Base-by-base conservation (phyloP, 2,797 vertebrate species). In the Buphagus erythrorhynchus region DNA sequence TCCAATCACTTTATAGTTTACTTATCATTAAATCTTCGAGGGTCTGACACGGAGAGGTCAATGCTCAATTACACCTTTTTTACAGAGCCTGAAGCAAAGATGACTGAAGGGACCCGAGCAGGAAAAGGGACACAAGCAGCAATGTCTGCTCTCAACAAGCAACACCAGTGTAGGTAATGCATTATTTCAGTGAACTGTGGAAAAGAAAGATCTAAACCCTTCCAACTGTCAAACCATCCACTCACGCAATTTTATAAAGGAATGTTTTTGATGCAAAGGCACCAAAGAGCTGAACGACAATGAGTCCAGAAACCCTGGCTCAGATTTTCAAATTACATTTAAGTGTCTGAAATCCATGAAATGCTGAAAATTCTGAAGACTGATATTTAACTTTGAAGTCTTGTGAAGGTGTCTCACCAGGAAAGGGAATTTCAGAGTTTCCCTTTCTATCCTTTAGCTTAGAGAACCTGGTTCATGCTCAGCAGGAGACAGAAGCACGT, bases 21-120 rank as follows among this genome's bases (percentile, higher is more conserved):
- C 58, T 90, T 92, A 81, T 91, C 68, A 33, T 65, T 83, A 68
- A 84, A 93, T 92, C 95, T 75, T 25, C 25, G n/a, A 69, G 85
- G 63, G 66, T 89, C 94, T 66, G 55, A 73, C 75, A 90, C 42
- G 8, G 65, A 78, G 91, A 94, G 46, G 48, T 66, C 89, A 86
- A 15, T 59, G 83, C 58, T 81, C 88, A 91, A 84, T 94, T 95
- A 96, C 85, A 91, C 31, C 29, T 42, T 1, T 80, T 95, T 72
- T 45, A 95, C 74, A 85, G 80, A 35, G 29, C 35, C 54, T 45
- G 71, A 85, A 77, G 92, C 58, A 66, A 71, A 75, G 78, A 67
- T 1, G 25, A 35, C 52, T 31, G 84, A 74, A 55, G 77, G 46
- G 43, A 86, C 36, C 17, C 0, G 1, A 86, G 76, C 4, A 71